These are phyloP conservation scores for Lagria hirta DNA, from an alignment of 2,888 invertebrate species.

Conservation along the genomic window DNA sequence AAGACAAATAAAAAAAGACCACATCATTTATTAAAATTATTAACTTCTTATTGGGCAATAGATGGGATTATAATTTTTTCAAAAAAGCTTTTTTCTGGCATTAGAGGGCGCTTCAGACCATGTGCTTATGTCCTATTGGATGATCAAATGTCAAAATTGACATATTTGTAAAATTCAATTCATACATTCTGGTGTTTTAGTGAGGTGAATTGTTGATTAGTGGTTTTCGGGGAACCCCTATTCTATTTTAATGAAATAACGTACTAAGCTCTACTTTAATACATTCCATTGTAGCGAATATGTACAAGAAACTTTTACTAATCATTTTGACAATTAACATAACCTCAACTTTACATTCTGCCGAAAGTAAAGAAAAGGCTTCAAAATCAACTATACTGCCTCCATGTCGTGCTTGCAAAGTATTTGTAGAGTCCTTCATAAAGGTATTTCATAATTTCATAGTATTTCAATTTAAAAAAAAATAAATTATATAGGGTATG, in stretches of 20 bases:
- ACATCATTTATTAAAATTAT: too few relatives aligned
- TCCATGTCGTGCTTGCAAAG: constrained; percentile 77
- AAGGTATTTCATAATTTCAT: constrained; percentile 52
- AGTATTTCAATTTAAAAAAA: constrained; percentile 2
- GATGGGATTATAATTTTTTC: too few relatives aligned
- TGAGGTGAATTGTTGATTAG: too few relatives aligned
- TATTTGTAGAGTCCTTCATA: constrained; percentile 74
- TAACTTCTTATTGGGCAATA: too few relatives aligned
- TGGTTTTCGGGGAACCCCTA: neutral
- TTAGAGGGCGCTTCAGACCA: too few relatives aligned
- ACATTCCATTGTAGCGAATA: constrained; percentile 7
- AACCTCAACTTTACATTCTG: constrained; percentile 20
- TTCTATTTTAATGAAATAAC: neutral
- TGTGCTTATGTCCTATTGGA: too few relatives aligned
- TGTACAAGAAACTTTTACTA: constrained; percentile 6
- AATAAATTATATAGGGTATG: constrained; percentile 61
- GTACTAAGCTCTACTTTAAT: constrained; percentile 1
- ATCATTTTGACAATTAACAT: constrained; percentile 16
- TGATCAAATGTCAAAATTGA: too few relatives aligned
- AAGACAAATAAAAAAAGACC: too few relatives aligned
- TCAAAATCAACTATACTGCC: constrained; percentile 55
- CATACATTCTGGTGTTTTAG: too few relatives aligned
- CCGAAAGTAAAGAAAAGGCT: constrained; percentile 6
- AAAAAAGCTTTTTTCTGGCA: too few relatives aligned
- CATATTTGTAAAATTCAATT: too few relatives aligned